Conservation (phyloP, 2,797 vertebrate genomes). For the Melanotaenia parkinsoni region DNA sequence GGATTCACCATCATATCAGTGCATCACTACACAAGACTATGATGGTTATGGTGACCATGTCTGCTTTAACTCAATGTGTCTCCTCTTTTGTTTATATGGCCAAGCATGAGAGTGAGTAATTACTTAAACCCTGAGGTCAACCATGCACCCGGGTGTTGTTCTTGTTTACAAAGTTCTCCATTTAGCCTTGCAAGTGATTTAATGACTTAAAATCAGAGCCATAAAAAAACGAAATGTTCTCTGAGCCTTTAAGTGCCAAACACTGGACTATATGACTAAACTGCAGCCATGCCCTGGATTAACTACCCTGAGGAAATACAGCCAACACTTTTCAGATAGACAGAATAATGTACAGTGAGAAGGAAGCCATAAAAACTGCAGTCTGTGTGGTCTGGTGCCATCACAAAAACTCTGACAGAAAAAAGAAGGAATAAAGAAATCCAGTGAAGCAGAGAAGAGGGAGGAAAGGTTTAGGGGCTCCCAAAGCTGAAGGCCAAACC, state of each 20-base stretch:
- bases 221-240: slow-evolving; percentile 57
- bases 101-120: slow-evolving; percentile 64
- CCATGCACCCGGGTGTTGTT: slow-evolving; percentile 69
- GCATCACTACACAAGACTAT: slow-evolving; percentile 20
- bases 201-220: slow-evolving; percentile 70
- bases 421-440: slow-evolving; percentile 52
- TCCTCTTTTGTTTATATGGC: slow-evolving; percentile 50
- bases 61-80: slow-evolving; percentile 61
- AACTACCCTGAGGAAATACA: slow-evolving; percentile 73
- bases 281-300: slow-evolving; percentile 65
- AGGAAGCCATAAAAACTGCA: slow-evolving; percentile 74
- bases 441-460: slow-evolving; percentile 47
- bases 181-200: slow-evolving; percentile 72
- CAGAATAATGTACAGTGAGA: slow-evolving; percentile 73
- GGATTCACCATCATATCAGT: slow-evolving; percentile 20
- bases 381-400: slow-evolving; percentile 93
- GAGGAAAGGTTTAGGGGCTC: slow-evolving; percentile 61
- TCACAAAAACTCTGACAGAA: slow-evolving; percentile 65
- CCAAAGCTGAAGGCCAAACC: slow-evolving; percentile 78
- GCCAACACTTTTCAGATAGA: slow-evolving; percentile 78
- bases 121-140: slow-evolving; percentile 67
- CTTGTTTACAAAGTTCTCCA: slow-evolving; percentile 72
- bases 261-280: slow-evolving; percentile 68
- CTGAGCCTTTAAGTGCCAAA: slow-evolving; percentile 71
- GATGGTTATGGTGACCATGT: slow-evolving; percentile 40